These are phyloP conservation scores for Gobius niger DNA, from an alignment of 2,113 vertebrate genomes.

Conservation along the genomic window DNA sequence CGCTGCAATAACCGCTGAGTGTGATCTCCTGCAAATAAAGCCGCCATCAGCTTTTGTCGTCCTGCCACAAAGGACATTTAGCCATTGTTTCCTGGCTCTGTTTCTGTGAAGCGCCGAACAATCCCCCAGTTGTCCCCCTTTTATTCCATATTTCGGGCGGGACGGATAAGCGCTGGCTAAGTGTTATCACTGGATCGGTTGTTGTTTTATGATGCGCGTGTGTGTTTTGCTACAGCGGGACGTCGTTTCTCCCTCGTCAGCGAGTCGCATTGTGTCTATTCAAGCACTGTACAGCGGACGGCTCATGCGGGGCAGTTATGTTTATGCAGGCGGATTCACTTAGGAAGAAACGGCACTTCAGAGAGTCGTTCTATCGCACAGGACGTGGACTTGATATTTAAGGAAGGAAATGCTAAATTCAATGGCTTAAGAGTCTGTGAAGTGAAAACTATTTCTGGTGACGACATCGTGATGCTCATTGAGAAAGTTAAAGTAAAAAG, in stretches of 20 bases:
- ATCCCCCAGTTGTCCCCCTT: slow-evolving; percentile 49
- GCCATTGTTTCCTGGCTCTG: slow-evolving; percentile 58
- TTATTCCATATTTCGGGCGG: slow-evolving; percentile 41
- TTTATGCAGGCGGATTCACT: too few species aligned
- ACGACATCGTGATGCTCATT: too few species aligned
- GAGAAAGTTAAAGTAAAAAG: too few species aligned
- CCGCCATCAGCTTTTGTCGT: slow-evolving; percentile 65
- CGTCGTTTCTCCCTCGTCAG: slow-evolving; percentile 58
- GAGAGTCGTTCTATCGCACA: too few species aligned
- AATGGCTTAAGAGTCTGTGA: too few species aligned
- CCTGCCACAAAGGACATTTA: slow-evolving; percentile 55
- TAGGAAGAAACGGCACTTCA: too few species aligned
- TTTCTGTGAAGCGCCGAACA: slow-evolving; percentile 53
- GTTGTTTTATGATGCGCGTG: slow-evolving; percentile 33
- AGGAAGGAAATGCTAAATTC: too few species aligned
- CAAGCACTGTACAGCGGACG: slow-evolving; percentile 34
- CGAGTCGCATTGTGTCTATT: slow-evolving; percentile 56
- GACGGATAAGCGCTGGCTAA: slow-evolving; percentile 29
- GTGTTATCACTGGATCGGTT: slow-evolving; percentile 20
- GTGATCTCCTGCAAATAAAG: slow-evolving; percentile 69
- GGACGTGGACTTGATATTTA: too few species aligned
- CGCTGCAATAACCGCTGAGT: slow-evolving; percentile 37
- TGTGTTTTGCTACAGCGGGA: slow-evolving; percentile 36
- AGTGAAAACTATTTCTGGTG: too few species aligned
- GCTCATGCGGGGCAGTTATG: not conserved